These are phyloP conservation scores for Habrosyne pyritoides DNA, from an alignment of 2,888 invertebrate species.

Conservation along the genomic window DNA sequence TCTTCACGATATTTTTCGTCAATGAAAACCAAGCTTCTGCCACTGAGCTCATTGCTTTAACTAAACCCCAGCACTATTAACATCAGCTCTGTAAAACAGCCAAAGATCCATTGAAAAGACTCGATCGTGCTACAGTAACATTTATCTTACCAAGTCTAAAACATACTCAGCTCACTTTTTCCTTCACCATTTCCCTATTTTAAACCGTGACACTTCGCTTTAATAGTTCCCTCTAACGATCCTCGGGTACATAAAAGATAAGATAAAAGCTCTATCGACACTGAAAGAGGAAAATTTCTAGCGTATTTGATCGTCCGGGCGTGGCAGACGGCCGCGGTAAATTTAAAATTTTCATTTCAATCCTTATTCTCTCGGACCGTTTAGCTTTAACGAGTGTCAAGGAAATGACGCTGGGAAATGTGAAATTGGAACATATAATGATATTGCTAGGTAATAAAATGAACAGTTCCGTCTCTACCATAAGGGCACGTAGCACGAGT, in stretches of 20 bases:
- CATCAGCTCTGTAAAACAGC: too few species aligned
- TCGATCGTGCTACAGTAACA: conserved; percentile 30
- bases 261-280: conserved; percentile 42
- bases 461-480: too few species aligned
- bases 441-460: background rate
- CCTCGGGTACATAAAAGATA: conserved; percentile 45
- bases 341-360: conserved; percentile 52
- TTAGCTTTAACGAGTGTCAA: conserved; percentile 19
- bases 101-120: background rate
- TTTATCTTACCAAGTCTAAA: conserved; percentile 31
- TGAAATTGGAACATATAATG: background rate
- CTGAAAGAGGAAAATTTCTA: conserved; percentile 37
- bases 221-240: conserved; percentile 49
- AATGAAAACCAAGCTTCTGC: too few species aligned
- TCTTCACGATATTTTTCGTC: too few species aligned
- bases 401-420: conserved; percentile 2
- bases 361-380: conserved; percentile 26
- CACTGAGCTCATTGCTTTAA: too few species aligned
- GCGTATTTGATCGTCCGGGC: conserved; percentile 43
- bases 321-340: conserved; percentile 37
- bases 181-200: conserved; percentile 33
- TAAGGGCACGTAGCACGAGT: too few species aligned
- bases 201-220: conserved; percentile 40
- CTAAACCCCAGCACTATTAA: background rate
- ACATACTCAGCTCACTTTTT: conserved; percentile 31